Evolutionary conservation across 2,797 vertebrate species (phyloP), one percentile per base, ranked within the genome.

Genomic region (Micropoecilia bifurca): DNA sequence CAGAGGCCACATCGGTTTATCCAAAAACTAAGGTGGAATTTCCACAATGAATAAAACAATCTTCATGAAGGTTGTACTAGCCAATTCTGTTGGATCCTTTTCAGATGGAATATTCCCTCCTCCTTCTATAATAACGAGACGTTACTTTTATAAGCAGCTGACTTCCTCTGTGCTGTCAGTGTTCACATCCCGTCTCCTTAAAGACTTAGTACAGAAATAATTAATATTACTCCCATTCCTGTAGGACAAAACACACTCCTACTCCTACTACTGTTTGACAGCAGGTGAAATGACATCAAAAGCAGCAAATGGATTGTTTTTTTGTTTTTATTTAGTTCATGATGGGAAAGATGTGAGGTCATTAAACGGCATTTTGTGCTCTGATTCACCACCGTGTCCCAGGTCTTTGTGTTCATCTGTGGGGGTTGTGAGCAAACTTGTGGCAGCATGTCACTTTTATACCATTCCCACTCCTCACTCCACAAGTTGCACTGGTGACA

Each of bases 401-500:
- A 82, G 76, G 71, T 85, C 33, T 41, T 84, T 41, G 28, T 81
- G 80, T 84, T 80, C 63, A 68, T 79, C 79, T 41, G 78, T 83
- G 75, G 76, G 55, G 69, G 84, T 82, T 87, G 73, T 87, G 86
- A 78, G 83, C 61, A 83, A 91, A 93, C 88, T 90, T 88, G 83
- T 78, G 85, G 80, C 68, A 46, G 45, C 6, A 25, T 90, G 89
- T 90, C 86, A 89, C 73, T 89, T 91, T 77, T 80, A 72, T 80
- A 72, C 71, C 68, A 74, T 50, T 66, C 50, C 14, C 50, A 45
- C 45, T 50, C 50, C 39, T 20, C 36, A 80, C 81, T 89, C 90
- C 87, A 87, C 80, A 81, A 86, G 75, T 91, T 78, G 75, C 88
- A 78, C 81, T 77, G 82, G 89, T 93, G 93, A 94, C 93, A 94